Evolutionary conservation across 2,113 vertebrate species (phyloP), one percentile per base, ranked within the genome.

Genomic region (Bucco capensis): DNA sequence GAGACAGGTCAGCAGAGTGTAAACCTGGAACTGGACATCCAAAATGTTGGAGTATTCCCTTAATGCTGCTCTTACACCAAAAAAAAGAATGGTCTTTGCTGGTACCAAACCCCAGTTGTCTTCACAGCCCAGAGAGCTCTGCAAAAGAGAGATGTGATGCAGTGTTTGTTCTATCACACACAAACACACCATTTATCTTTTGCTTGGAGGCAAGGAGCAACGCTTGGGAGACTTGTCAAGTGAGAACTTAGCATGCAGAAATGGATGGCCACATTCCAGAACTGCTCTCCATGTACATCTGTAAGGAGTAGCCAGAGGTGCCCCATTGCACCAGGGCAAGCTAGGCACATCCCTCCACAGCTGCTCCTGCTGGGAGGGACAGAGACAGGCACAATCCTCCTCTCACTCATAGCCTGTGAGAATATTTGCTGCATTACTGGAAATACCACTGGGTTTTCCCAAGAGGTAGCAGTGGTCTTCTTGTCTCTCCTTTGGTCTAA

Each of bases 251-350:
- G 12, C 47, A 3, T 2, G 25, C 56, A 82, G 31, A n/a, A 7
- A 1, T 1, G 21, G 50, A 7, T 23, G 38, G 8, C 25, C 3
- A 3, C 1, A 17, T 65, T 19, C n/a, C 50, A 53, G 44, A 40
- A 9, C 35, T 50, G 40, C 53, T 76, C 22, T n/a, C 70, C 54
- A 1, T 1, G 12, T 5, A 24, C 15, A 11, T 9, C 19, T 24
- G 3, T 24, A 44, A 19, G 9, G 6, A 61, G 28, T 3, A n/a
- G 65, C 33, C 47, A 37, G 47, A 61, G 25, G 25, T 72, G 57
- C 47, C 51, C 44, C 12, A 2, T 66, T 35, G 25, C 37, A 31
- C 13, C 25, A 4, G 61, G 31, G 40, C 31, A 18, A n/a, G 23
- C 18, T 13, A 19, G 28, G 31, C 31, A 60, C 19, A 10, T 2